phyloP scores from a whole-genome alignment of 2,797 vertebrate genomes.

The Fistularia tabacaria region DNA sequence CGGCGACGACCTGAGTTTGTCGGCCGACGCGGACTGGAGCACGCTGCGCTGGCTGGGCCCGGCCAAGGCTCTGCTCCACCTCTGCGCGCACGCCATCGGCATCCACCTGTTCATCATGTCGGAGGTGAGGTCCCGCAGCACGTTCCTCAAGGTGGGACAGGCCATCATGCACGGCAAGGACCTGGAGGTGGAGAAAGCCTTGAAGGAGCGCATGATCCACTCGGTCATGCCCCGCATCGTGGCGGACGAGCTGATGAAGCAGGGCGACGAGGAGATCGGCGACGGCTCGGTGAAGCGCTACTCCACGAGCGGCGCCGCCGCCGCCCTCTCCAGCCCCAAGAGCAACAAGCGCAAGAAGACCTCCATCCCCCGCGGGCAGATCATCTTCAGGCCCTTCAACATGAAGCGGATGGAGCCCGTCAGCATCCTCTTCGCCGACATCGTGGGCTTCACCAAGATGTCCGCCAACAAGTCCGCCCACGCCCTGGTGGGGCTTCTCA shows the following conservation, averaged over 20 bases:
- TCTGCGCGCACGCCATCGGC: slow-evolving; percentile 90
- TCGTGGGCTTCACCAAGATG: slow-evolving; percentile 99
- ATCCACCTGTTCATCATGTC: slow-evolving; percentile 97
- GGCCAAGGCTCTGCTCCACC: slow-evolving; percentile 85
- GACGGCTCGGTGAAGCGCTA: slow-evolving; percentile 87
- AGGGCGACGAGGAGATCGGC: slow-evolving; percentile 92
- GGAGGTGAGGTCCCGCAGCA: slow-evolving; percentile 94
- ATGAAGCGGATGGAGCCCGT: slow-evolving; percentile 96
- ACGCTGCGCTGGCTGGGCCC: slow-evolving; percentile 81
- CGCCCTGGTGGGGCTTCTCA: slow-evolving; percentile 93
- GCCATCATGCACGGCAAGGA: slow-evolving; percentile 99
- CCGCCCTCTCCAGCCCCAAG: slow-evolving; percentile 89
- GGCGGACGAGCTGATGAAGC: slow-evolving; percentile 95
- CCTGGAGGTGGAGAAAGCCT: slow-evolving; percentile 96
- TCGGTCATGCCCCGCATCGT: slow-evolving; percentile 96
- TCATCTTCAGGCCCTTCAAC: slow-evolving; percentile 96
- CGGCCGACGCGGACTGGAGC: slow-evolving; percentile 64
- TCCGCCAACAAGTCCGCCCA: slow-evolving; percentile 98
- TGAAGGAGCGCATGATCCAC: slow-evolving; percentile 99
- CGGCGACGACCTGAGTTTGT: slow-evolving; percentile 32
- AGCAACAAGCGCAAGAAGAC: slow-evolving; percentile 91
- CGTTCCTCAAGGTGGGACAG: slow-evolving; percentile 97
- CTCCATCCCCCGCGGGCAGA: slow-evolving; percentile 91
- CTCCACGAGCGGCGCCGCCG: slow-evolving; percentile 86
- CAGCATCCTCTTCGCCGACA: slow-evolving; percentile 97